These are phyloP conservation scores for Philotrypesis tridentata DNA, from an alignment of 1,140 invertebrate genomes.

Conservation along the genomic window DNA sequence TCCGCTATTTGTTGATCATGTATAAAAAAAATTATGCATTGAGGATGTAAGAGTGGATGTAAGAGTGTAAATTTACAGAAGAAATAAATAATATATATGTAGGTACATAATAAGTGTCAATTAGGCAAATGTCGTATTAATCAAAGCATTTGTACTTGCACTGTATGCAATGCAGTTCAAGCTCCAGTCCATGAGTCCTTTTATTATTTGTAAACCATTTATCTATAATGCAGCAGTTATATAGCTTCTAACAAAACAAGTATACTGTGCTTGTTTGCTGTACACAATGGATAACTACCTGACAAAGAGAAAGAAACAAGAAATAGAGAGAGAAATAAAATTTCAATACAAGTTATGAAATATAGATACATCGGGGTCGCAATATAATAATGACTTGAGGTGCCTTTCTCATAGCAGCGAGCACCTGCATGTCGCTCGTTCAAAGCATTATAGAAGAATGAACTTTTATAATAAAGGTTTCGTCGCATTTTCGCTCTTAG, in stretches of 20 bases:
- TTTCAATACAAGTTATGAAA: not conserved
- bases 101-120: constrained; percentile 35
- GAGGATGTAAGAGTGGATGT: not conserved
- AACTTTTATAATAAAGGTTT: constrained; percentile 36
- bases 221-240: not conserved
- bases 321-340: not conserved
- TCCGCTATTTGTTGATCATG: constrained; percentile 16
- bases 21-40: constrained; percentile 12
- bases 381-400: constrained; percentile 31
- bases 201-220: constrained; percentile 9
- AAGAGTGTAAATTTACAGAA: constrained; percentile 10
- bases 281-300: not conserved
- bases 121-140: constrained; percentile 31
- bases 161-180: constrained; percentile 3
- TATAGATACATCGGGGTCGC: not conserved
- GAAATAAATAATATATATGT: not conserved
- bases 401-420: constrained; percentile 47
- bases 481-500: constrained; percentile 25
- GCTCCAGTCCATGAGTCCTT: not conserved
- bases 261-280: not conserved
- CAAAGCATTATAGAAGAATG: constrained; percentile 21
- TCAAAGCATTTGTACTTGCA: constrained; percentile 24
- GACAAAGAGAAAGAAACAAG: not conserved
- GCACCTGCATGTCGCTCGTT: constrained; percentile 17
- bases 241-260: not conserved